A percentile compares a stretch with the other conserved stretches of the same genome.
These are phyloP conservation scores for Rhagoletis zephyria DNA, from an alignment of 1,140 invertebrate species.

Conservation along the genomic window DNA sequence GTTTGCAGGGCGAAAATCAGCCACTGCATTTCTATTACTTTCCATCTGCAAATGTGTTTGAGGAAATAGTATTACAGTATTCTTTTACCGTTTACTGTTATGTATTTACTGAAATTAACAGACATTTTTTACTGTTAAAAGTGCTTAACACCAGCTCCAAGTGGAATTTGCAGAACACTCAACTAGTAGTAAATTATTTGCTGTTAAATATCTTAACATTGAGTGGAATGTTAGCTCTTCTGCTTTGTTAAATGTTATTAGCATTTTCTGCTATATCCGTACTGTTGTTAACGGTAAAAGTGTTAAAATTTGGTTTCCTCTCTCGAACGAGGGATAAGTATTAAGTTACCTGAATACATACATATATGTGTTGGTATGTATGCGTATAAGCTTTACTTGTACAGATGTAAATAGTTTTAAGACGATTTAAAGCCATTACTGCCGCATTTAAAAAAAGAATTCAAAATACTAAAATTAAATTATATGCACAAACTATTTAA, in stretches of 20 bases:
- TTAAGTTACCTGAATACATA: not conserved
- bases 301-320: not conserved
- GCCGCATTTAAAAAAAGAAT: too few species aligned
- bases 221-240: not conserved
- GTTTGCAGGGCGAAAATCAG: too few species aligned
- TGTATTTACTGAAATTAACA: too few species aligned
- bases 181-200: not conserved
- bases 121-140: too few species aligned
- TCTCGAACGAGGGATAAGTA: not conserved
- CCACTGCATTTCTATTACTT: too few species aligned
- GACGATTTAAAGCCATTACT: not conserved
- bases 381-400: not conserved
- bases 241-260: not conserved
- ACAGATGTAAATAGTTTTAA: not conserved
- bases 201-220: not conserved
- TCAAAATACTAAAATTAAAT: too few species aligned
- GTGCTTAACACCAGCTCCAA: too few species aligned
- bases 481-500: too few species aligned
- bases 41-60: too few species aligned
- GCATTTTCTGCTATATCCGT: not conserved
- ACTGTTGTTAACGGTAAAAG: not conserved
- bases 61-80: too few species aligned
- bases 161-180: conserved; percentile 26
- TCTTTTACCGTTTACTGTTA: too few species aligned
- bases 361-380: not conserved